Conservation (phyloP, 2,797 vertebrate genomes). For the Artibeus jamaicensis region DNA sequence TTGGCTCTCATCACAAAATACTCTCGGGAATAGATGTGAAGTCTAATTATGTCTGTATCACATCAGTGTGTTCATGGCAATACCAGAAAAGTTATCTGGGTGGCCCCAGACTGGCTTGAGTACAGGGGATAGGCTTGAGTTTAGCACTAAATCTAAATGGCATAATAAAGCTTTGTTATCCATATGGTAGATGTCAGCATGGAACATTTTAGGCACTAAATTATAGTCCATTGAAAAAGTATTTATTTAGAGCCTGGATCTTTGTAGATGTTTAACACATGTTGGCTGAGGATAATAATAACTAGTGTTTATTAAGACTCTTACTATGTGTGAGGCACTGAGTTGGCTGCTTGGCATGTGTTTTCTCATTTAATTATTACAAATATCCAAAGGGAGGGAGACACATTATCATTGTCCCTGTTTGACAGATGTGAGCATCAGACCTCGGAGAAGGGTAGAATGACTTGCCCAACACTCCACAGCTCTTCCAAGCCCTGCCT, state of each 20-base stretch:
- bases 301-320: constrained; percentile 13
- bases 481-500: background rate
- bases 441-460: background rate
- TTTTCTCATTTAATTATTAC: background rate
- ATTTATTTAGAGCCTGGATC: background rate
- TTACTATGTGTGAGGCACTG: background rate
- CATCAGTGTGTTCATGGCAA: background rate
- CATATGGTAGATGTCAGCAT: background rate
- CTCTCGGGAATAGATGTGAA: background rate
- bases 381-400: background rate
- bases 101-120: background rate
- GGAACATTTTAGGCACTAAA: background rate
- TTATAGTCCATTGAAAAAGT: background rate
- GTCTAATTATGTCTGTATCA: background rate
- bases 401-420: background rate
- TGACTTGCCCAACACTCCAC: background rate
- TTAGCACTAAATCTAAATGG: constrained; percentile 20
- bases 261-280: background rate
- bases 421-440: background rate
- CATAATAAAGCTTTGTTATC: constrained; percentile 21
- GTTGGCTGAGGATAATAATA: background rate
- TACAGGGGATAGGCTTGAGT: background rate
- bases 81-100: constrained; percentile 19
- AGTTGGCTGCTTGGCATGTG: background rate
- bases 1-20: background rate